Base-by-base conservation (phyloP, 2,888 invertebrate species). In the Oxyteleia sp. region DNA sequence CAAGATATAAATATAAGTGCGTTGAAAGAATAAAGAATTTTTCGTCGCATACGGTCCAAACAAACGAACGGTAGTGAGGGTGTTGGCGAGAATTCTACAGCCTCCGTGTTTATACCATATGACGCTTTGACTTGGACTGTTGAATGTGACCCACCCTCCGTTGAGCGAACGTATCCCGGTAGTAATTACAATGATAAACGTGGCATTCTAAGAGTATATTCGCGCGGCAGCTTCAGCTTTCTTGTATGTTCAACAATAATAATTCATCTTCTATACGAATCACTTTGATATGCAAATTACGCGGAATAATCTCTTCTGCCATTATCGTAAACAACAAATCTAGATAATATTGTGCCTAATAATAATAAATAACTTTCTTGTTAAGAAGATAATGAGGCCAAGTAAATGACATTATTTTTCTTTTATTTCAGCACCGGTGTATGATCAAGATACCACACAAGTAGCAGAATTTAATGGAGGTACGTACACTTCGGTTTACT, bases 391-490 rank as follows among this genome's bases (percentile, higher is more conserved):
- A 61, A 63, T 32, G 13, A 45, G 18, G 18, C 20, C 11, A 23
- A 57, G n/a, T 69, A 55, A 74, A 69, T 63, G 57, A 75, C 53
- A 59, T 57, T 49, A 51, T 66, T 76, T 76, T 75, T 66, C 75
- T 84, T 84, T 47, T 81, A 84, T 90, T 93, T 47, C 91, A 93
- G 93, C 93, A 29, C 93, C 93, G 84, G 91, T 93, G 80, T 88
- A 92, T 84, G 93, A 93, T 59, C 91, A 92, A 57, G 91, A 93
- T 86, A 91, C 92, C 84, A 93, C 93, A 82, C 91, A 93, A 84
- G 86, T 93, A 20, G 93, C 91, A 49, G 93, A 93, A 79, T 93
- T 92, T 87, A 92, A 92, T 86, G 91, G 90, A 88, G 88, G 91
- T 90, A 88, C 49, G 85, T 64, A 57, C n/a, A 20, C 29, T 20